Conservation (phyloP, 1,140 invertebrate genomes). For the Calephelis nemesis region DNA sequence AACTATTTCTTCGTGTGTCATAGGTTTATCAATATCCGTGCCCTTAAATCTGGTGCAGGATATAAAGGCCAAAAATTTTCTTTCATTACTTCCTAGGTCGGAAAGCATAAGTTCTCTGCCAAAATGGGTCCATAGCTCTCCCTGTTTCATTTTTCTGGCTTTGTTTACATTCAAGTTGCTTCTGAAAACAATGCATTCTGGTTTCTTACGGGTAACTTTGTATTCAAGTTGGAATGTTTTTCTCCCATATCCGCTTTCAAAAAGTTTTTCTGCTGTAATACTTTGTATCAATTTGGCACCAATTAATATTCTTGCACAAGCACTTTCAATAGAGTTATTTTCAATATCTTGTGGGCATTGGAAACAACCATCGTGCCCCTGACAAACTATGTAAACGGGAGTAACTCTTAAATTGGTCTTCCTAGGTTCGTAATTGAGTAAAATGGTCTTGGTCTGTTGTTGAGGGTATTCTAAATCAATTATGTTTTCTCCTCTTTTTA, state of each 20-base stretch:
- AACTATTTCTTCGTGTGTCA: slow-evolving; percentile 87
- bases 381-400: slow-evolving; percentile 88
- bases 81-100: slow-evolving; percentile 81
- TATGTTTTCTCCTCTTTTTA: slow-evolving; percentile 68
- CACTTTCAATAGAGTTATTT: slow-evolving; percentile 84
- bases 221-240: slow-evolving; percentile 90
- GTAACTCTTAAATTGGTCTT: slow-evolving; percentile 77
- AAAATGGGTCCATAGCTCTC: slow-evolving; percentile 91
- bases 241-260: slow-evolving; percentile 87
- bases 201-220: slow-evolving; percentile 80
- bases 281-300: slow-evolving; percentile 91
- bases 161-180: slow-evolving; percentile 85
- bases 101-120: slow-evolving; percentile 88
- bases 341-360: slow-evolving; percentile 86
- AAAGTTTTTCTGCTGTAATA: slow-evolving; percentile 92
- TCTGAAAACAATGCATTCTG: slow-evolving; percentile 84
- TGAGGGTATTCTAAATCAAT: slow-evolving; percentile 59
- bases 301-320: slow-evolving; percentile 87
- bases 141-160: slow-evolving; percentile 86
- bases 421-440: slow-evolving; percentile 66
- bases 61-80: slow-evolving; percentile 94
- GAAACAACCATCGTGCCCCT: slow-evolving; percentile 88
- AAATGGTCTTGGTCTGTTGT: slow-evolving; percentile 52
- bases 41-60: slow-evolving; percentile 91
- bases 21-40: slow-evolving; percentile 79